Evolutionary conservation across 2,888 invertebrate species (phyloP).

Genomic region (Pterobdella sp.): DNA sequence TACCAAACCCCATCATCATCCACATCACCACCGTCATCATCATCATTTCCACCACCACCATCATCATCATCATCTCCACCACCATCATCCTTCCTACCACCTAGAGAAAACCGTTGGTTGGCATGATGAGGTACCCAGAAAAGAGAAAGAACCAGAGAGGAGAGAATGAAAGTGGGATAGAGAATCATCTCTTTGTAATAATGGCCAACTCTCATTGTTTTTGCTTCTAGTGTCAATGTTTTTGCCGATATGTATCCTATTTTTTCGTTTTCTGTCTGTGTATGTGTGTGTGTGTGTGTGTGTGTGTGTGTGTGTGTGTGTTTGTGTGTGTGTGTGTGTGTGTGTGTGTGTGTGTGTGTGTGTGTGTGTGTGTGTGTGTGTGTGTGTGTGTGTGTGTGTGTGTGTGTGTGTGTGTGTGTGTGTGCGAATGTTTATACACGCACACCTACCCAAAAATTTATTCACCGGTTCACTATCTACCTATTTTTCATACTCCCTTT

Average conservation of each 20-base stretch:
- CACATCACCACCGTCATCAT: neutral
- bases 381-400: too few species aligned
- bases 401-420: too few species aligned
- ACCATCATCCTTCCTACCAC: conserved; percentile 11
- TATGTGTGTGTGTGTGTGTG: conserved; percentile 11
- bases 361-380: too few species aligned
- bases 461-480: too few species aligned
- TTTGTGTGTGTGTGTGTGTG: conserved; percentile 36
- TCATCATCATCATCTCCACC: neutral
- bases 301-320: conserved; percentile 48
- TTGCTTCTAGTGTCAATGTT: neutral
- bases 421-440: too few species aligned
- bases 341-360: too few species aligned
- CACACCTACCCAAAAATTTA: too few species aligned
- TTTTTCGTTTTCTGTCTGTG: conserved; percentile 7
- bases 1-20: neutral
- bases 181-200: conserved; percentile 33
- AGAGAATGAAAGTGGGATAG: conserved; percentile 30
- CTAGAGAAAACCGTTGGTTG: conserved; percentile 31
- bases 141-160: conserved; percentile 31
- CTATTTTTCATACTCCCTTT: too few species aligned
- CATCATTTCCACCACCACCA: neutral
- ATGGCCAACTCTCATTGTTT: conserved; percentile 22
- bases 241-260: neutral
- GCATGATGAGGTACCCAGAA: conserved; percentile 33